A percentile compares a stretch with the other conserved stretches of the same genome.
phyloP scores from a whole-genome alignment of 2,888 invertebrate genomes.

The Stenurella melanura region DNA sequence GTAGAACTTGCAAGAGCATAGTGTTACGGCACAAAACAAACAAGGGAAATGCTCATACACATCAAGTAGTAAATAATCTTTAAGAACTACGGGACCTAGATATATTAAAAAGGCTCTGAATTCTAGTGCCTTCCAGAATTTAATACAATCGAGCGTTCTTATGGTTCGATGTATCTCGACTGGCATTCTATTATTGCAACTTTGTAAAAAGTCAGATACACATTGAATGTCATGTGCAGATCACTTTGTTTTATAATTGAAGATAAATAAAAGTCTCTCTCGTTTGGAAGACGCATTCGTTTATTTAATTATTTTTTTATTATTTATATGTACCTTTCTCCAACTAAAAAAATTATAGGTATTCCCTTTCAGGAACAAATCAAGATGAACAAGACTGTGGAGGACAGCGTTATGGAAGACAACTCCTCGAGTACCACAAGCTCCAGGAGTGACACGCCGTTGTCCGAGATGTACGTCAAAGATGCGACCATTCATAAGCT shows the following conservation, averaged over 20 bases:
- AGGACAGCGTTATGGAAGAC: too few relatives aligned
- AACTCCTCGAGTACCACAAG: too few relatives aligned
- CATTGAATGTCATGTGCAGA: not conserved
- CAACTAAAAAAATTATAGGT: too few relatives aligned
- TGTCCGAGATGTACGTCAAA: too few relatives aligned
- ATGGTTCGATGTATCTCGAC: slow-evolving; percentile 39
- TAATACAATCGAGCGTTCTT: slow-evolving; percentile 25
- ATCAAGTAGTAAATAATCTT: slow-evolving; percentile 45
- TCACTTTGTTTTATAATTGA: not conserved
- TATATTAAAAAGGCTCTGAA: slow-evolving; percentile 50
- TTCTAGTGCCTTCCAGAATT: slow-evolving; percentile 35
- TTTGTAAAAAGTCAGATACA: slow-evolving; percentile 7
- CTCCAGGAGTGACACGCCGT: too few relatives aligned
- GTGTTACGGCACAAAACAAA: slow-evolving; percentile 42
- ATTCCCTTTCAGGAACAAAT: too few relatives aligned
- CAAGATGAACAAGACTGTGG: too few relatives aligned
- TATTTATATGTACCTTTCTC: too few relatives aligned
- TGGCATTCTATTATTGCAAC: slow-evolving; percentile 31
- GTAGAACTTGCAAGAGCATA: slow-evolving; percentile 37
- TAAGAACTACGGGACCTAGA: slow-evolving; percentile 48
- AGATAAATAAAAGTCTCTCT: too few relatives aligned
- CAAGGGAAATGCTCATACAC: slow-evolving; percentile 44
- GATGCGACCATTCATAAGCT: too few relatives aligned
- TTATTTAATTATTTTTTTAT: too few relatives aligned
- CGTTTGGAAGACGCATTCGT: too few relatives aligned